A percentile compares a stretch with the other conserved stretches of the same genome.
Conservation (phyloP, 37 sponge, comb jelly and placozoan genomes). For the Mnemiopsis leidyi region DNA sequence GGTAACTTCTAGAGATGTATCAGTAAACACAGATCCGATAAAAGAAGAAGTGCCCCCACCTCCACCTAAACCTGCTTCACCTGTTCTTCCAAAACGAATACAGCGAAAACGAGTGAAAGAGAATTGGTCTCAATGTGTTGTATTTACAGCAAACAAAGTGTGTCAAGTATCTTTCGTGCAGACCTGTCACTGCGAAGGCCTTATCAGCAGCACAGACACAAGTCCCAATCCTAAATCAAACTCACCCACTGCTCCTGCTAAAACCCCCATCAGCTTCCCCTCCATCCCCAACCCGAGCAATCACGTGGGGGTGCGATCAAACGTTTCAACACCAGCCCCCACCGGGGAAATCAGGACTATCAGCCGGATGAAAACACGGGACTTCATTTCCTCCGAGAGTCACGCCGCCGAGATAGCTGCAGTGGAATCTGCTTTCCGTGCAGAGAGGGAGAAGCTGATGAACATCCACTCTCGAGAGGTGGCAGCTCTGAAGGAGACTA, state of each 20-base stretch:
- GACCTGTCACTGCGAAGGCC: conserved; percentile 58
- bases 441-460: conserved; percentile 48
- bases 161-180: conserved; percentile 21
- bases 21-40: not conserved
- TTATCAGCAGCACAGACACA: not conserved
- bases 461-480: not conserved
- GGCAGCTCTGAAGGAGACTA: not conserved
- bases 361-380: not conserved
- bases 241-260: not conserved
- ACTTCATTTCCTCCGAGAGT: conserved; percentile 20
- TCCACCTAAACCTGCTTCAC: not conserved
- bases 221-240: not conserved
- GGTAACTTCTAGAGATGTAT: not conserved
- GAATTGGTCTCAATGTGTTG: conserved; percentile 2
- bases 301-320: not conserved
- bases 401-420: conserved; percentile 40
- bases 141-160: not conserved
- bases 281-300: not conserved
- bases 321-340: not conserved
- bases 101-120: conserved; percentile 54
- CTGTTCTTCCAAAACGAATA: not conserved
- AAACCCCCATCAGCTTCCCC: not conserved
- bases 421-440: conserved; percentile 17
- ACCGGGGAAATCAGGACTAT: not conserved
- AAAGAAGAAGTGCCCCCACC: not conserved